Evolutionary conservation across 1,140 invertebrate genomes (phyloP).

Genomic region (Zaprionus nigranus): DNA sequence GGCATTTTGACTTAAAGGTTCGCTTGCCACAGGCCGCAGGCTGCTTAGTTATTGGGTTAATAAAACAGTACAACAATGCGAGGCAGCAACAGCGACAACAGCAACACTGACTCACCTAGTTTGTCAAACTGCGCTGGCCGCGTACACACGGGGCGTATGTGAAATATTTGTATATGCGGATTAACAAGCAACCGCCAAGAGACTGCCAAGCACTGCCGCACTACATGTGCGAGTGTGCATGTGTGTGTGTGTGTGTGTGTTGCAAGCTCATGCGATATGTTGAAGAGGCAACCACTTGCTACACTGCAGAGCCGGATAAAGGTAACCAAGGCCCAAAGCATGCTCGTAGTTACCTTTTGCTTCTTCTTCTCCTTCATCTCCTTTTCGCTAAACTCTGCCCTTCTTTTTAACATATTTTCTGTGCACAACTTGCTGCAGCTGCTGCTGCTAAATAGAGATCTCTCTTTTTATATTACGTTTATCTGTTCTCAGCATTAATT

Average conservation of each 20-base stretch:
- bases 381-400: not conserved
- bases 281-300: constrained; percentile 13
- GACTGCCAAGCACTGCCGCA: constrained; percentile 4
- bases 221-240: constrained; percentile 21
- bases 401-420: not conserved
- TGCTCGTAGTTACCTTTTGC: not conserved
- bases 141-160: constrained; percentile 57
- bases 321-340: constrained; percentile 62
- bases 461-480: constrained; percentile 1
- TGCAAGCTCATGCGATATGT: constrained; percentile 52
- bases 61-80: constrained; percentile 65
- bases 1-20: constrained; percentile 63
- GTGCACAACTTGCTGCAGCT: not conserved
- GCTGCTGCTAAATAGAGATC: not conserved
- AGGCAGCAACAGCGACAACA: constrained; percentile 18
- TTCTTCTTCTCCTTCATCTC: not conserved
- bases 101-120: constrained; percentile 62
- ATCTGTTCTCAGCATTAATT: constrained; percentile 5
- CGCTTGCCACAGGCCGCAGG: constrained; percentile 30
- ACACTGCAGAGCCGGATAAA: constrained; percentile 55
- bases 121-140: constrained; percentile 33
- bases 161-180: constrained; percentile 74
- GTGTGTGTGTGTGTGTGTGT: constrained; percentile 1
- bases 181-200: constrained; percentile 58
- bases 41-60: constrained; percentile 78